A percentile compares a stretch with the other conserved stretches of the same genome.
Conservation (phyloP, 35 echinoderm and acorn worm genomes). For the Ophioderma brevispina region DNA sequence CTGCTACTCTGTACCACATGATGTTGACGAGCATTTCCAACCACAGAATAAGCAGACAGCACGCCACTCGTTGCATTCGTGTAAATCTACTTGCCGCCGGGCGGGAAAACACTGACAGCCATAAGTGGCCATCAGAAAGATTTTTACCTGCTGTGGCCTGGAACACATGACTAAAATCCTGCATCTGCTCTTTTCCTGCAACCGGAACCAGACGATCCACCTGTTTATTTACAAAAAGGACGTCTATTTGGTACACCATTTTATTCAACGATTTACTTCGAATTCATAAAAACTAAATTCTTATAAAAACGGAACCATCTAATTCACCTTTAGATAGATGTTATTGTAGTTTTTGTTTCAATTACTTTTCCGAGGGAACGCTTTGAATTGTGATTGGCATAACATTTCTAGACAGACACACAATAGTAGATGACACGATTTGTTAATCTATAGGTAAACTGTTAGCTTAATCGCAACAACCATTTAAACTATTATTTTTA, state of each 20-base stretch:
- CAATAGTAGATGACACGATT: too few relatives aligned
- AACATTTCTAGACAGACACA: too few relatives aligned
- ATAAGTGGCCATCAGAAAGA: conserved; percentile 84
- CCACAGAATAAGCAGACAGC: conserved; percentile 84
- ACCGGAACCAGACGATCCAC: conserved; percentile 82
- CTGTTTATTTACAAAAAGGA: too few relatives aligned
- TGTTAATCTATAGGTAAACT: not conserved
- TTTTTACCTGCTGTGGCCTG: conserved; percentile 66
- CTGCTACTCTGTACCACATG: conserved; percentile 77
- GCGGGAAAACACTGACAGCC: conserved; percentile 77
- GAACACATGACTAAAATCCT: conserved; percentile 77
- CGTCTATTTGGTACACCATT: too few relatives aligned
- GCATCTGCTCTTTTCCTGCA: conserved; percentile 91
- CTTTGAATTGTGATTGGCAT: too few relatives aligned
- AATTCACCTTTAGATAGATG: too few relatives aligned
- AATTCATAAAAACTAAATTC: too few relatives aligned
- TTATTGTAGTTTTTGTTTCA: too few relatives aligned
- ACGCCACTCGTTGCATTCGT: conserved; percentile 64
- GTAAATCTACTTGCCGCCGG: conserved; percentile 77
- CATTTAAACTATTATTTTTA: not conserved
- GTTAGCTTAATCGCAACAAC: not conserved
- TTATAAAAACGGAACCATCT: too few relatives aligned
- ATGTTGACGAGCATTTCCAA: conserved; percentile 89
- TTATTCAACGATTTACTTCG: too few relatives aligned
- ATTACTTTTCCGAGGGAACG: too few relatives aligned